Evolutionary conservation across 2,888 invertebrate species (phyloP).

Genomic region (Buathra laborator): DNA sequence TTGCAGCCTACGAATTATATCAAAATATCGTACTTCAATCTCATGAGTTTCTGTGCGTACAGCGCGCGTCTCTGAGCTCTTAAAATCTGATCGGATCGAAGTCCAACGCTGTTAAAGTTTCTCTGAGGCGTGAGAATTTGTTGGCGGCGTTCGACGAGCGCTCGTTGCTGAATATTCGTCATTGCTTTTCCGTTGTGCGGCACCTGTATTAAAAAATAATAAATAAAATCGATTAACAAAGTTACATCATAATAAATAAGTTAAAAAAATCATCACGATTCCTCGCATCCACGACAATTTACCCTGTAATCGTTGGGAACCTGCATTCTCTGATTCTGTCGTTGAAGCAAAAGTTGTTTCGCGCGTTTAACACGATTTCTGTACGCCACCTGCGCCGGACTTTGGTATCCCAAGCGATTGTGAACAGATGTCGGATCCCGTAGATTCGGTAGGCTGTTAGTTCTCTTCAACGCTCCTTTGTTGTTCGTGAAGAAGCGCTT

Average conservation of each 20-base stretch:
- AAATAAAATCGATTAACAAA: background rate
- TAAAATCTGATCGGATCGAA: slow-evolving; percentile 83
- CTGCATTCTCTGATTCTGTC: slow-evolving; percentile 79
- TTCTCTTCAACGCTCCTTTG: slow-evolving; percentile 77
- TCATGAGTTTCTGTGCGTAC: slow-evolving; percentile 82
- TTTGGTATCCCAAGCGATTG: slow-evolving; percentile 83
- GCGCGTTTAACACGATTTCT: slow-evolving; percentile 83
- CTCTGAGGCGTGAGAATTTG: slow-evolving; percentile 79
- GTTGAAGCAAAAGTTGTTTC: slow-evolving; percentile 81
- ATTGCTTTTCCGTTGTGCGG: slow-evolving; percentile 76
- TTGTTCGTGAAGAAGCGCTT: slow-evolving; percentile 76
- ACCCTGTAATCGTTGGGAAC: slow-evolving; percentile 80
- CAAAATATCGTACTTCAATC: slow-evolving; percentile 79
- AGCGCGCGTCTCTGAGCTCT: slow-evolving; percentile 82
- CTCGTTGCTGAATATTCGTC: slow-evolving; percentile 78
- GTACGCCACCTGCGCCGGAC: slow-evolving; percentile 82
- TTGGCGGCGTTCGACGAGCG: slow-evolving; percentile 78
- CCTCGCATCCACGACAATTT: slow-evolving; percentile 59
- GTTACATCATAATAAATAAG: background rate
- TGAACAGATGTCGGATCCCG: slow-evolving; percentile 83
- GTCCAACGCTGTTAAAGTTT: slow-evolving; percentile 78
- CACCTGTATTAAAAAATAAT: slow-evolving; percentile 66
- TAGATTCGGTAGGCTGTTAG: slow-evolving; percentile 81
- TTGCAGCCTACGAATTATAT: background rate
- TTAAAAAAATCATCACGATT: background rate